Evolutionary conservation across 2,797 vertebrate species (phyloP).

Genomic region (Leptatherina wallacei): DNA sequence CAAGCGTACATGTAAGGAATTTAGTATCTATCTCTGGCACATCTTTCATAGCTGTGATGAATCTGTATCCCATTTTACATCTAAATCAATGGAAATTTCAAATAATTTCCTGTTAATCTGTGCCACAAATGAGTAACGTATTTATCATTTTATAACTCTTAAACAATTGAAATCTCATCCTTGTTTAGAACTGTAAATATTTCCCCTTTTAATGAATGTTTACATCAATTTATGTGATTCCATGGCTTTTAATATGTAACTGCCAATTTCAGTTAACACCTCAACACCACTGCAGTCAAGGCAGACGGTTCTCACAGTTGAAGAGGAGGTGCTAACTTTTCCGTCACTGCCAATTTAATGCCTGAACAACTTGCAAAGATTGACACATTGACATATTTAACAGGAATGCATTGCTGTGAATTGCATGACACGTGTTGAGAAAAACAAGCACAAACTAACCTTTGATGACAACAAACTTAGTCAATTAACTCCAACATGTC

Average conservation of each 20-base stretch:
- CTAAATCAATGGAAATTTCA: constrained; percentile 3
- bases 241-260: constrained; percentile 40
- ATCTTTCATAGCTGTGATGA: constrained; percentile 12
- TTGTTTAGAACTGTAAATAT: not conserved
- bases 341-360: constrained; percentile 69
- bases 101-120: not conserved
- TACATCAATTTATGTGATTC: constrained; percentile 9
- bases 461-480: not conserved
- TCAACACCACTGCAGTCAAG: constrained; percentile 30
- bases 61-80: constrained; percentile 25
- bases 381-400: constrained; percentile 66
- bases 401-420: constrained; percentile 36
- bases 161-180: not conserved
- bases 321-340: constrained; percentile 65
- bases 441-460: constrained; percentile 3
- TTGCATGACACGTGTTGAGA: constrained; percentile 36
- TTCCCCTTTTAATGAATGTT: not conserved
- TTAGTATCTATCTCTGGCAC: not conserved
- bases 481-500: not conserved
- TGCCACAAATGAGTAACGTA: not conserved
- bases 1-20: constrained; percentile 7
- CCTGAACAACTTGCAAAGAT: constrained; percentile 55
- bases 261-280: constrained; percentile 39
- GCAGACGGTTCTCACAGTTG: constrained; percentile 42
- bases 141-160: not conserved